Evolutionary conservation across 2,888 invertebrate species (phyloP), one percentile per base, ranked within the genome.

Genomic region (Teinopalpus imperialis): DNA sequence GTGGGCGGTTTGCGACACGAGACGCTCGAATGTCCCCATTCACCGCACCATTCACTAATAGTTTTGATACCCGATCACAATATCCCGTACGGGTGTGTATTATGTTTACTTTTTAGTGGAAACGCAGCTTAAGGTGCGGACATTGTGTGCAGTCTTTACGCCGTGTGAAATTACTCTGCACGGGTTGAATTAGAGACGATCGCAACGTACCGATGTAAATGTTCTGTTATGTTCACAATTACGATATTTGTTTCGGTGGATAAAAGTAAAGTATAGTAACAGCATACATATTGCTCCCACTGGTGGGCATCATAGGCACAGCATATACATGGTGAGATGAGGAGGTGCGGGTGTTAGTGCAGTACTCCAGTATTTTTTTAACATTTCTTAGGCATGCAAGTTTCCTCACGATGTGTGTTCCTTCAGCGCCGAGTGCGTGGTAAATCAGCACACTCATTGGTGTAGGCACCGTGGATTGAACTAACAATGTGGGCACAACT

Each of bases 51-150:
- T 39, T 39, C 42, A 62, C 66, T 69, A 75, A 77, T 81, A 83
- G 81, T 85, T 85, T 72, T 81, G 83, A 77, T 75, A 85, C 68
- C 55, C 54, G 80, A 82, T 69, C 80, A 74, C 81, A 74, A 85
- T 82, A 81, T 86, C 86, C 86, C 82, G 83, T 61, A 49, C 27
- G 24, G 37, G 63, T 70, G 73, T 73, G 78, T 78, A 81, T 74
- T 75, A 68, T 74, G 81, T 83, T 81, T 79, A 75, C 74, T 80
- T 81, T 81, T 77, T 74, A 80, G 75, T 75, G 65, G 74, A 76
- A 78, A 80, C 76, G 64, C 68, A 68, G 72, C 69, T 70, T 71
- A 66, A 66, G 63, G 62, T 26, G 48, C 40, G 44, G n/a, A 48
- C 49, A 49, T 44, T 31, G 46, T 52, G 49, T 51, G 52, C 54